Evolutionary conservation across 2,888 invertebrate species (phyloP).

Genomic region (Caenorhabditis panamensis): DNA sequence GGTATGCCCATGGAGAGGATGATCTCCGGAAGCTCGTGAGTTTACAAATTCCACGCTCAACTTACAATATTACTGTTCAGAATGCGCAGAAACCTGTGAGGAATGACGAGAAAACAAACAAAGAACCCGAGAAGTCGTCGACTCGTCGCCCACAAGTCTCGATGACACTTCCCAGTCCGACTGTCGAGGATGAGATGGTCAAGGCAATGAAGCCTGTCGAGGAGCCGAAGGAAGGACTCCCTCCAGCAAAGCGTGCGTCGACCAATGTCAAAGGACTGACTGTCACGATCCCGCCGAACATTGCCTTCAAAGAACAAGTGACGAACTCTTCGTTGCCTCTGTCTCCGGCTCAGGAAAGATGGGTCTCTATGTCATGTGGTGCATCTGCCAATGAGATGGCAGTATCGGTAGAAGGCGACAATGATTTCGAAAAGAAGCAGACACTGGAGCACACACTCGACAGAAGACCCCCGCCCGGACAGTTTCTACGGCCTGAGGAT

Average conservation of each 20-base stretch:
- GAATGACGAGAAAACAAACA: slow-evolving; percentile 5
- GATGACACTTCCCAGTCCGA: background rate
- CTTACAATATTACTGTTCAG: background rate
- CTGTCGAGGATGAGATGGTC: background rate
- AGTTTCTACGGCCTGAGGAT: background rate
- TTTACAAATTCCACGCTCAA: background rate
- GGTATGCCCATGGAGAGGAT: slow-evolving; percentile 61
- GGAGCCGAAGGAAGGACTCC: background rate
- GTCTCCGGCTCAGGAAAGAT: slow-evolving; percentile 60
- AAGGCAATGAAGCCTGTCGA: slow-evolving; percentile 7
- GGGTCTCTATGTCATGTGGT: slow-evolving; percentile 58
- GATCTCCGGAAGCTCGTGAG: slow-evolving; percentile 55
- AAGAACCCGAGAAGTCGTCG: slow-evolving; percentile 4
- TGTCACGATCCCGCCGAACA: slow-evolving; percentile 47
- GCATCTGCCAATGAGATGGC: background rate
- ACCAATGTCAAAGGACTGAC: slow-evolving; percentile 61
- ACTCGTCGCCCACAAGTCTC: background rate
- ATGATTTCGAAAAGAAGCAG: slow-evolving; percentile 18
- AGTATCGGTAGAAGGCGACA: background rate
- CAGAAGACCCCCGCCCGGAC: slow-evolving; percentile 7
- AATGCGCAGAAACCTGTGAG: background rate
- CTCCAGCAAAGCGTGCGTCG: slow-evolving; percentile 34
- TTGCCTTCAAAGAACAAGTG: slow-evolving; percentile 25
- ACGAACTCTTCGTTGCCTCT: slow-evolving; percentile 35
- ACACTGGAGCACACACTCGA: slow-evolving; percentile 15